Evolutionary conservation across 2,797 vertebrate species (phyloP).

Genomic region (Gymnothorax reevesii): DNA sequence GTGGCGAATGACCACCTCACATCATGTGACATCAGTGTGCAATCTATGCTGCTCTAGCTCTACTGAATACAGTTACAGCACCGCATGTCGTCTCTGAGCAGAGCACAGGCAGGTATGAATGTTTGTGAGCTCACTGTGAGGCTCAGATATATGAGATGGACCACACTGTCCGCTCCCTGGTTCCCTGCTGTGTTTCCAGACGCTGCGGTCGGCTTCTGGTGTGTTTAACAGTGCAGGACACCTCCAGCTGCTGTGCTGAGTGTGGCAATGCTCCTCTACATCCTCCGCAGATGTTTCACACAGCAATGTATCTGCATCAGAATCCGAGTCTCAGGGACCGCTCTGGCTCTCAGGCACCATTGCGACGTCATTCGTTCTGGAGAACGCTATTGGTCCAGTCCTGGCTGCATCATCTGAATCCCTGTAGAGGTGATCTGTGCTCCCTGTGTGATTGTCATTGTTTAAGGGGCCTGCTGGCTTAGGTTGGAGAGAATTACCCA

Average conservation of each 20-base stretch:
- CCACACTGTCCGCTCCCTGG: not conserved
- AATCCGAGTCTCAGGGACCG: too few relatives aligned
- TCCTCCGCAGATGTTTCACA: not conserved
- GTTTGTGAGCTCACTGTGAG: not conserved
- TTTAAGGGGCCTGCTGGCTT: not conserved
- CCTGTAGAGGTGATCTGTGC: not conserved
- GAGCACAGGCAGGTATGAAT: not conserved
- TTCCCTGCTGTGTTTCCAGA: not conserved
- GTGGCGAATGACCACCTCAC: too few relatives aligned
- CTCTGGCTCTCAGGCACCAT: too few relatives aligned
- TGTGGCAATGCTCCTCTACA: not conserved
- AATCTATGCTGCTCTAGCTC: too few relatives aligned
- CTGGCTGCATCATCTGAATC: too few relatives aligned
- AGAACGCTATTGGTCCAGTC: too few relatives aligned
- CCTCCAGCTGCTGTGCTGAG: not conserved
- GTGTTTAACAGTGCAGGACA: not conserved
- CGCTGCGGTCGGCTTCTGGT: not conserved
- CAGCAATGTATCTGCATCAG: not conserved
- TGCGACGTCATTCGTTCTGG: too few relatives aligned
- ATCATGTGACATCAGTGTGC: too few relatives aligned
- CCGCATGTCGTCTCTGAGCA: too few relatives aligned
- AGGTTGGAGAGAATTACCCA: not conserved
- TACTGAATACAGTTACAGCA: too few relatives aligned
- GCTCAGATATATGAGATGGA: not conserved
- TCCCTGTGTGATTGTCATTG: not conserved